These are phyloP conservation scores for Melikaiella ostensackeni DNA, from an alignment of 2,888 invertebrate genomes.

Conservation along the genomic window DNA sequence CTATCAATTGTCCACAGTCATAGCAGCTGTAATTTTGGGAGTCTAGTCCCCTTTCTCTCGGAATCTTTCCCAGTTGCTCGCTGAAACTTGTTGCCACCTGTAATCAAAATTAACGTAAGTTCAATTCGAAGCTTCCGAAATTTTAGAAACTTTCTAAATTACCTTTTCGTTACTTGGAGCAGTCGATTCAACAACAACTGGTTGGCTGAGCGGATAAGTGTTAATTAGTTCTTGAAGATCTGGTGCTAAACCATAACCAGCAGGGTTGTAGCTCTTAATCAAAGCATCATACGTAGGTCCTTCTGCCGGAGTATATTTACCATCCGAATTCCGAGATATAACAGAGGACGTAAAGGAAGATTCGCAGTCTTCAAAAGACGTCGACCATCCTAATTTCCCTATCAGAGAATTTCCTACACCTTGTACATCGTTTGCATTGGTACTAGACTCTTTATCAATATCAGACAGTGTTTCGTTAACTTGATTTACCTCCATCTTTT, in stretches of 20 bases:
- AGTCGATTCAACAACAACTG: conserved; percentile 46
- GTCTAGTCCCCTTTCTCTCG: conserved; percentile 90
- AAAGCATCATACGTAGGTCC: conserved; percentile 81
- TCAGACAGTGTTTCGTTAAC: conserved; percentile 16
- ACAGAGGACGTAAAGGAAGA: conserved; percentile 75
- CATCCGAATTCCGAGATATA: conserved; percentile 79
- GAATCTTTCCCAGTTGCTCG: conserved; percentile 83
- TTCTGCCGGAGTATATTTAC: conserved; percentile 67
- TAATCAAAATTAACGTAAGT: not conserved
- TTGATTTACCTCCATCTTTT: conserved; percentile 44
- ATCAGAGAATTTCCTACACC: conserved; percentile 83
- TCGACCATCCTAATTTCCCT: conserved; percentile 83
- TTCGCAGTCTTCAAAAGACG: conserved; percentile 79
- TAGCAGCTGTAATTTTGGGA: conserved; percentile 92
- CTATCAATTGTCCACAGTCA: conserved; percentile 83
- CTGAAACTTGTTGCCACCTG: conserved; percentile 76
- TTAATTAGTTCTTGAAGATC: conserved; percentile 82
- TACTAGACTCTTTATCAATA: not conserved
- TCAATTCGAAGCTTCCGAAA: not conserved
- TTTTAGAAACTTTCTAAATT: conserved; percentile 2
- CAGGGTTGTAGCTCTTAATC: conserved; percentile 80
- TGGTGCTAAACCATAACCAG: conserved; percentile 77
- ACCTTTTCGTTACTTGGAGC: conserved; percentile 53
- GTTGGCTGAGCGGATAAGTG: conserved; percentile 60
- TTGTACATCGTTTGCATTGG: conserved; percentile 53